phyloP scores from a whole-genome alignment of 2,113 vertebrate species.

The Seriola aureovittata region DNA sequence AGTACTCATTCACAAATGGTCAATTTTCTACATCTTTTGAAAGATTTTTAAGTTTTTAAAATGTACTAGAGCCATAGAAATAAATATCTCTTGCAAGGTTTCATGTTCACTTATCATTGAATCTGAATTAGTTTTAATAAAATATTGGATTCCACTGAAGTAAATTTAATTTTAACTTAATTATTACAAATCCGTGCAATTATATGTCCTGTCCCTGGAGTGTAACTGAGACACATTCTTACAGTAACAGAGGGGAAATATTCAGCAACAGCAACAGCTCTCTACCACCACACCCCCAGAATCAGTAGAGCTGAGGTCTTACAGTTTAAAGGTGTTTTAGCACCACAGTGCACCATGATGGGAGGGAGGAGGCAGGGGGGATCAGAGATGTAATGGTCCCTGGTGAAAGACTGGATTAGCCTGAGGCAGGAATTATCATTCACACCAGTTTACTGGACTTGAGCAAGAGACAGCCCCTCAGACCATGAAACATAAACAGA shows the following conservation, averaged over 20 bases:
- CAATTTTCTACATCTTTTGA: neutral
- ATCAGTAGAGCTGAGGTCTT: neutral
- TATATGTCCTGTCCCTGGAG: neutral
- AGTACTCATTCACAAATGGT: conserved; percentile 25
- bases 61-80: neutral
- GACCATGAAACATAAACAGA: neutral
- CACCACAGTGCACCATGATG: conserved; percentile 16
- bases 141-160: neutral
- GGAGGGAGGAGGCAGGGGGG: conserved; percentile 18
- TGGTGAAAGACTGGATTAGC: conserved; percentile 67
- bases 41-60: neutral
- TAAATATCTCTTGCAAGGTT: neutral
- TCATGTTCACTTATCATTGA: neutral
- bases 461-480: neutral
- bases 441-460: conserved; percentile 26
- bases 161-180: neutral
- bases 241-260: neutral
- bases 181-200: neutral
- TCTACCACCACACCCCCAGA: conserved; percentile 38
- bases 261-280: neutral
- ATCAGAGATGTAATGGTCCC: conserved; percentile 40
- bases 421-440: conserved; percentile 35
- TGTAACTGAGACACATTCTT: neutral
- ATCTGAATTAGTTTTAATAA: neutral
- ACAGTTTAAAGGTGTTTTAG: conserved; percentile 42